These are phyloP conservation scores for Mythimna vitellina DNA, from an alignment of 2,888 invertebrate species.

Conservation along the genomic window DNA sequence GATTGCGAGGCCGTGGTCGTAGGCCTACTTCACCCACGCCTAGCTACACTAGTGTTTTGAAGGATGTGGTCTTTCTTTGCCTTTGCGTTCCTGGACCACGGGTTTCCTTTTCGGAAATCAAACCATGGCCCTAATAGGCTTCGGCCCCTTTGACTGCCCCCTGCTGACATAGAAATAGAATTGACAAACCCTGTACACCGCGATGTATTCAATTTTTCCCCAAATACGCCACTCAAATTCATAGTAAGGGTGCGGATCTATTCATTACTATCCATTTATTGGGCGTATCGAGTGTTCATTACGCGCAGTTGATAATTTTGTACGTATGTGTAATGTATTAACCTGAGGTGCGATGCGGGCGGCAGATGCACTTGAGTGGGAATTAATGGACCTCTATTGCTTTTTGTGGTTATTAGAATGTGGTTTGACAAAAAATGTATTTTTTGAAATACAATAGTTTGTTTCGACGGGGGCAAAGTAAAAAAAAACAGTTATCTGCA, in stretches of 20 bases:
- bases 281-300: constrained; percentile 69
- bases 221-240: constrained; percentile 8
- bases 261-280: constrained; percentile 68
- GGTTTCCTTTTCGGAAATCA: too few species aligned
- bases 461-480: neutral
- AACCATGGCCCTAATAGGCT: too few species aligned
- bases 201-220: neutral
- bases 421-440: constrained; percentile 16
- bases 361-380: constrained; percentile 71
- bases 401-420: constrained; percentile 45
- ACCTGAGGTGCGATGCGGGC: constrained; percentile 74
- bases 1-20: too few species aligned
- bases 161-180: neutral
- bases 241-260: constrained; percentile 37
- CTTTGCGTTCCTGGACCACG: too few species aligned
- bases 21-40: too few species aligned
- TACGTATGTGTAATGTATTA: constrained; percentile 35
- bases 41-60: too few species aligned
- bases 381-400: constrained; percentile 45
- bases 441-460: constrained; percentile 23
- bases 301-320: constrained; percentile 48
- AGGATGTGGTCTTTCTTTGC: too few species aligned
- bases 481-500: too few species aligned
- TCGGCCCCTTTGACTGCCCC: too few species aligned
- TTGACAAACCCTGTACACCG: neutral